Evolutionary conservation across 2,888 invertebrate species (phyloP).

Genomic region (Alloscopus bannaensis): DNA sequence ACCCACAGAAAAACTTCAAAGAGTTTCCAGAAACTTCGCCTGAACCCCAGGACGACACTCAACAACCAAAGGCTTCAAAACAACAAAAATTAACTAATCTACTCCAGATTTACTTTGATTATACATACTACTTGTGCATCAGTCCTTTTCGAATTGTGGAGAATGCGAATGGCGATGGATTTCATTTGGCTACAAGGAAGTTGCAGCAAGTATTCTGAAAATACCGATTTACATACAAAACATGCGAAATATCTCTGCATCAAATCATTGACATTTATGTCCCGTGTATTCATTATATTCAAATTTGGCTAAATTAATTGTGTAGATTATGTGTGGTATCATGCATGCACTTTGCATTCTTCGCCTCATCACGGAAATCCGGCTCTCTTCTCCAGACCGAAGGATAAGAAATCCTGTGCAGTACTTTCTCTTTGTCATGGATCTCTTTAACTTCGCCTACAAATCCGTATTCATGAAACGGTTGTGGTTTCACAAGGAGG

Average conservation of each 20-base stretch:
- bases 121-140: slow-evolving; percentile 27
- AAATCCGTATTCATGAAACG: slow-evolving; percentile 22
- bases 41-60: too few species aligned
- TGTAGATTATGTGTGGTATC: slow-evolving; percentile 12
- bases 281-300: background rate
- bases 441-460: slow-evolving; percentile 19
- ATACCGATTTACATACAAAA: background rate
- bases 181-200: too few species aligned
- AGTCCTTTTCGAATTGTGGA: slow-evolving; percentile 34
- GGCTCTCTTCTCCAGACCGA: slow-evolving; percentile 12
- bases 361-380: slow-evolving; percentile 31
- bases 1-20: too few species aligned
- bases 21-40: too few species aligned
- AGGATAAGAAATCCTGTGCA: slow-evolving; percentile 19
- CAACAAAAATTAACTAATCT: too few species aligned
- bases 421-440: slow-evolving; percentile 37
- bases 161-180: background rate
- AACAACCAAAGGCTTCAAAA: too few species aligned
- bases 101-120: slow-evolving; percentile 31
- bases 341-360: slow-evolving; percentile 18
- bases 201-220: background rate
- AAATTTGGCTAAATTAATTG: too few species aligned
- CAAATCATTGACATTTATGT: background rate
- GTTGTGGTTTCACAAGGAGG: slow-evolving; percentile 18
- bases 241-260: background rate